Evolutionary conservation across 2,113 vertebrate species (phyloP).

Genomic region (Carassius gibelio): DNA sequence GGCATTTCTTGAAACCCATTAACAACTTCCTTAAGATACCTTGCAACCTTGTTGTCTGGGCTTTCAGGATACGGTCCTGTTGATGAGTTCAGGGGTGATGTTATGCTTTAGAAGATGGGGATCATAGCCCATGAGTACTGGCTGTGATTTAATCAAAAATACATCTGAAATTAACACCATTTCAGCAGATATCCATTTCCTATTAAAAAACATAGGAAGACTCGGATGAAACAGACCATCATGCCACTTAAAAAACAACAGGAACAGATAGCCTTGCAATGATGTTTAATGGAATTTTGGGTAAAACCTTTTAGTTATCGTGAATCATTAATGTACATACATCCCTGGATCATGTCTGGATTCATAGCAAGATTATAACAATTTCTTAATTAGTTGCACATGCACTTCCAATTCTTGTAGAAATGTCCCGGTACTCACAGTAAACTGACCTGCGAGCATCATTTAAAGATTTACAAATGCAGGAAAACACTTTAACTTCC

Average conservation of each 20-base stretch:
- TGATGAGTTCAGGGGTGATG: neutral
- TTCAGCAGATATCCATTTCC: slow-evolving; percentile 51
- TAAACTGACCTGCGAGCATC: slow-evolving; percentile 59
- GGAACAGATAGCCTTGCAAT: slow-evolving; percentile 77
- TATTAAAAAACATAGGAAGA: slow-evolving; percentile 50
- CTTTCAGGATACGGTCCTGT: slow-evolving; percentile 6
- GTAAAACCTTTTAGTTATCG: slow-evolving; percentile 68
- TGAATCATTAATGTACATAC: slow-evolving; percentile 71
- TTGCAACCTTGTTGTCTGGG: neutral
- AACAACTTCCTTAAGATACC: neutral
- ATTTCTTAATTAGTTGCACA: slow-evolving; percentile 76
- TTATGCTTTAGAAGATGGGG: slow-evolving; percentile 55
- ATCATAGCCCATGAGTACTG: slow-evolving; percentile 36
- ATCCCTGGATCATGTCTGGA: slow-evolving; percentile 68
- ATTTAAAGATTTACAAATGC: slow-evolving; percentile 63
- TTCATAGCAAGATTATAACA: slow-evolving; percentile 68
- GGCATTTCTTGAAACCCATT: slow-evolving; percentile 1
- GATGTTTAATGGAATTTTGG: slow-evolving; percentile 81
- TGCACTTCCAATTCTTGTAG: slow-evolving; percentile 74
- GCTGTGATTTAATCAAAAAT: slow-evolving; percentile 63
- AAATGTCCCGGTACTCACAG: slow-evolving; percentile 64
- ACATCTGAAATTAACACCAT: slow-evolving; percentile 69
- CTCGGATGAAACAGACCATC: slow-evolving; percentile 33
- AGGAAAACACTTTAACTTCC: slow-evolving; percentile 24
- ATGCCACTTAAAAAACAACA: slow-evolving; percentile 66